Conservation (phyloP, 2,113 vertebrate species). For the Corvus cornix region DNA sequence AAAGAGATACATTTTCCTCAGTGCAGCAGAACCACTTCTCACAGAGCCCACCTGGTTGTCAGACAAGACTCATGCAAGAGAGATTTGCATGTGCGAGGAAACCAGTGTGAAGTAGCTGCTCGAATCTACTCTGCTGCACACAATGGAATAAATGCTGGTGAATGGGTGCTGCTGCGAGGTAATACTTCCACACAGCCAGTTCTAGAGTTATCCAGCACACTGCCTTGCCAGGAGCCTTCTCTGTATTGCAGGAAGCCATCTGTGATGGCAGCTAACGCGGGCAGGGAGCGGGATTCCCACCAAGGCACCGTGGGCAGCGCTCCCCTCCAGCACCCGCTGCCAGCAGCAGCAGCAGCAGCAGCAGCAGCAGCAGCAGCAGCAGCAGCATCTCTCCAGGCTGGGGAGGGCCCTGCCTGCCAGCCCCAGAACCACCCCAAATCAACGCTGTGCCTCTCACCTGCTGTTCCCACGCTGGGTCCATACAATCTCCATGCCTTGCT, state of each 20-base stretch:
- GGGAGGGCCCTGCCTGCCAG: neutral
- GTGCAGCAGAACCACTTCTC: neutral
- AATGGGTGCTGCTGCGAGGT: neutral
- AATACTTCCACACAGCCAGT: neutral
- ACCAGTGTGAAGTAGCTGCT: neutral
- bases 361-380: neutral
- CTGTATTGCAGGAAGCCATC: slow-evolving; percentile 10
- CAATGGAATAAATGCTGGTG: neutral
- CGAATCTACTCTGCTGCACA: neutral
- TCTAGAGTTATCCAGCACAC: neutral
- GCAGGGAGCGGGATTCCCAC: neutral
- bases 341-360: neutral
- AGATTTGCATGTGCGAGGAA: neutral
- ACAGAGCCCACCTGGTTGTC: neutral
- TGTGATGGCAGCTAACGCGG: neutral
- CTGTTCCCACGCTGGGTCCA: rapidly evolving
- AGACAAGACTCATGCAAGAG: neutral
- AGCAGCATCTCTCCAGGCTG: neutral
- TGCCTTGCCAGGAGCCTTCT: slow-evolving; percentile 22
- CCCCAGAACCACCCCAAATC: neutral
- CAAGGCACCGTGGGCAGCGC: rapidly evolving
- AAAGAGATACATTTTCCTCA: neutral
- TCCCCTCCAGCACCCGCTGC: neutral
- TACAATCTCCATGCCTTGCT: neutral
- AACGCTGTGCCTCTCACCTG: neutral